phyloP scores from a whole-genome alignment of 2,888 invertebrate species.

The Epinotia ramella region DNA sequence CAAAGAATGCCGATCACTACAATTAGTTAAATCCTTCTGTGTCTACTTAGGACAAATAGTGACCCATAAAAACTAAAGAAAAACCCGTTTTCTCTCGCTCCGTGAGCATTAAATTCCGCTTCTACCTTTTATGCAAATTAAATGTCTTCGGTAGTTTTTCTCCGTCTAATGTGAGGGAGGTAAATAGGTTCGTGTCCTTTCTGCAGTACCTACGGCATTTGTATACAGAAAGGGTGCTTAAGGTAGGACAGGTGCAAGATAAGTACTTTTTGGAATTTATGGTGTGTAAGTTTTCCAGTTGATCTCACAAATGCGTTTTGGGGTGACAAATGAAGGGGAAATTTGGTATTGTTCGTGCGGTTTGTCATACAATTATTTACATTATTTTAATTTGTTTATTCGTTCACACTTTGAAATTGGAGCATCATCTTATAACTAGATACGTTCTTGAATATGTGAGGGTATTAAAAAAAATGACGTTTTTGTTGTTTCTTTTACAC shows the following conservation, averaged over 20 bases:
- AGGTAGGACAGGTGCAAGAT: not conserved
- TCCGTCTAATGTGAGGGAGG: constrained; percentile 21
- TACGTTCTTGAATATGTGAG: too few species aligned
- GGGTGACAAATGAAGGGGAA: not conserved
- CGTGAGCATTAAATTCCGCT: constrained; percentile 8
- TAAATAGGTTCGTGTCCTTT: constrained; percentile 16
- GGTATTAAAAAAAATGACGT: too few species aligned
- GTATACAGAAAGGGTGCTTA: not conserved
- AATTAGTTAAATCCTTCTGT: not conserved
- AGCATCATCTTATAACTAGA: too few species aligned
- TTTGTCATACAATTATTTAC: not conserved
- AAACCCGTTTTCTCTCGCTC: not conserved
- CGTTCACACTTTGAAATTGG: too few species aligned
- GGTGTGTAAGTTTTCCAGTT: not conserved
- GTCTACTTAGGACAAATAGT: not conserved
- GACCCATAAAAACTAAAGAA: not conserved
- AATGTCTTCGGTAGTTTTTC: constrained; percentile 36
- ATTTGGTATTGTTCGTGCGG: not conserved
- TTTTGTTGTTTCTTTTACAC: too few species aligned
- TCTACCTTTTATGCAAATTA: constrained; percentile 34
- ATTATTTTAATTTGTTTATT: too few species aligned
- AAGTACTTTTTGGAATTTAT: not conserved
- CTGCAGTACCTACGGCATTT: not conserved
- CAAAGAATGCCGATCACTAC: too few species aligned
- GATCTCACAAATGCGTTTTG: not conserved